Evolutionary conservation across 92 coral and sea anemone species (phyloP).

Genomic region (Heteractis magnifica): DNA sequence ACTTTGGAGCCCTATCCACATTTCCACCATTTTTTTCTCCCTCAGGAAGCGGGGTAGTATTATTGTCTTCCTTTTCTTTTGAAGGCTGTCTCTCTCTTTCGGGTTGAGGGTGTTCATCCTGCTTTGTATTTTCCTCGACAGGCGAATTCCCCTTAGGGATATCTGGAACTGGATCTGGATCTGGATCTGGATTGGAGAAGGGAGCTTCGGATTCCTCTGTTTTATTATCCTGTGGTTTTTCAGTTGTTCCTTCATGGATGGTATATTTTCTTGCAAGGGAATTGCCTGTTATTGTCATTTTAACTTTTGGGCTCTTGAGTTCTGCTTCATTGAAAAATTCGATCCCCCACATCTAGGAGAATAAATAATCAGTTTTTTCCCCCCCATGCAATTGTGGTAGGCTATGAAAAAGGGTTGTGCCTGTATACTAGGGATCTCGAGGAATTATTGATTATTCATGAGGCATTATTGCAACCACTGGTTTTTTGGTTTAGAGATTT

Average conservation of each 20-base stretch:
- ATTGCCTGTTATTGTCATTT: conserved; percentile 17
- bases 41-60: conserved; percentile 10
- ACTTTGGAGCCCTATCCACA: conserved; percentile 27
- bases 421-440: too few relatives aligned
- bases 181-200: neutral
- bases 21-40: conserved; percentile 7
- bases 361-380: neutral
- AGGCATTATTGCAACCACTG: too few relatives aligned
- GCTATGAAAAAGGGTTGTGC: neutral
- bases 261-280: conserved; percentile 27
- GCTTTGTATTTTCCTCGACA: neutral
- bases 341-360: conserved; percentile 84
- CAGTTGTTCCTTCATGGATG: neutral
- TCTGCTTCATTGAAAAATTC: conserved; percentile 79
- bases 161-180: conserved; percentile 10
- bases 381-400: neutral
- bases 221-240: neutral
- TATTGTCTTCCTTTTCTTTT: conserved; percentile 9
- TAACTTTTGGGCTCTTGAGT: conserved; percentile 15
- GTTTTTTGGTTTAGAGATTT: too few relatives aligned
- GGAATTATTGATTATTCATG: too few relatives aligned
- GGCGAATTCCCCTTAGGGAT: conserved; percentile 15
- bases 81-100: conserved; percentile 8
- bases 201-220: conserved; percentile 6
- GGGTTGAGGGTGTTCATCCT: conserved; percentile 39